A percentile compares a stretch with the other conserved stretches of the same genome.
phyloP scores from a whole-genome alignment of 1,140 invertebrate genomes.

The Bombus consobrinus region DNA sequence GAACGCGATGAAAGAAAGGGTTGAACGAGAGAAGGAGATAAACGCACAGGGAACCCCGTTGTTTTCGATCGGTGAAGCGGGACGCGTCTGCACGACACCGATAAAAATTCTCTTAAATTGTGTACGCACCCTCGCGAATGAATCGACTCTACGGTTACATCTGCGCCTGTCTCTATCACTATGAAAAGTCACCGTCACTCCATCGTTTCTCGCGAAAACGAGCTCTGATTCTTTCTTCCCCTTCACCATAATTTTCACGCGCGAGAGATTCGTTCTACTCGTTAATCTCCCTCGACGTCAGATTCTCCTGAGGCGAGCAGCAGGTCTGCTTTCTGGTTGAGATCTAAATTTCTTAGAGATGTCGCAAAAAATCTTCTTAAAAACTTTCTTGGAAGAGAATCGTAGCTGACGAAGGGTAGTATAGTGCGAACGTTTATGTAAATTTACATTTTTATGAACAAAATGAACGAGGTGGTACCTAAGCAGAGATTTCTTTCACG shows the following conservation, averaged over 20 bases:
- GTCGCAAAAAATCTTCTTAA: not conserved
- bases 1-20: constrained; percentile 44
- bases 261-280: not conserved
- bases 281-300: not conserved
- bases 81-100: constrained; percentile 27
- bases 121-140: not conserved
- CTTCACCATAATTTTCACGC: not conserved
- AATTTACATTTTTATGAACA: not conserved
- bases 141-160: constrained; percentile 3
- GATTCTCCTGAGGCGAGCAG: not conserved
- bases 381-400: not conserved
- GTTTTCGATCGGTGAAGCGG: not conserved
- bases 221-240: not conserved
- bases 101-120: constrained; percentile 32
- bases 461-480: not conserved
- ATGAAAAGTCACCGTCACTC: not conserved
- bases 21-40: constrained; percentile 21
- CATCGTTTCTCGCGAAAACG: not conserved
- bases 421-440: not conserved
- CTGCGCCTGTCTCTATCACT: not conserved
- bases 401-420: not conserved
- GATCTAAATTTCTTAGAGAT: not conserved
- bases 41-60: not conserved
- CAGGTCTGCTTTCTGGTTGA: too few relatives aligned
- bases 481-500: not conserved